Conservation (phyloP, 2,113 vertebrate species). For the Excalfactoria chinensis region DNA sequence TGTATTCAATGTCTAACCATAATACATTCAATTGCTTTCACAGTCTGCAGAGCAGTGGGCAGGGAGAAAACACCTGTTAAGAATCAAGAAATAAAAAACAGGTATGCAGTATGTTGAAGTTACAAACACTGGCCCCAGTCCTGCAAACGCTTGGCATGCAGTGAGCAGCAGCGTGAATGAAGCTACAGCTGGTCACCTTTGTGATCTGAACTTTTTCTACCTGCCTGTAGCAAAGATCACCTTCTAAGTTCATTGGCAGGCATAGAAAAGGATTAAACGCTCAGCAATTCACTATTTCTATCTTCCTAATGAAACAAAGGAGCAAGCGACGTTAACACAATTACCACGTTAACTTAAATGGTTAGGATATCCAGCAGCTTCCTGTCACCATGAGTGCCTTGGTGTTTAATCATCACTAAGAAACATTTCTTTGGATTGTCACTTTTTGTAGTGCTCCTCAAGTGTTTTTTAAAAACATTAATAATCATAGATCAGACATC, state of each 20-base stretch:
- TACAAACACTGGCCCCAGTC: neutral
- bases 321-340: neutral
- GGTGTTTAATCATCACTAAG: neutral
- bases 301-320: neutral
- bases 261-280: neutral
- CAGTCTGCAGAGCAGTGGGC: slow-evolving; percentile 33
- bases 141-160: neutral
- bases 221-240: neutral
- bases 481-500: neutral
- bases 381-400: neutral
- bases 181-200: neutral
- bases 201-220: neutral
- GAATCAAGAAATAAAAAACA: slow-evolving; percentile 39
- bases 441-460: neutral
- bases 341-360: neutral
- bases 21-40: slow-evolving; percentile 48
- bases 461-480: neutral
- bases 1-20: slow-evolving; percentile 48
- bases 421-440: neutral
- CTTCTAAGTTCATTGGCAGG: neutral
- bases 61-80: slow-evolving; percentile 47
- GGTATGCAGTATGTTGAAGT: neutral
- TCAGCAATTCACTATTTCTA: neutral
- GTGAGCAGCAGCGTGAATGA: neutral
- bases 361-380: neutral